Evolutionary conservation across 2,888 invertebrate genomes (phyloP), one percentile per base, ranked within the genome.

Genomic region (Drosophila stalkeri): DNA sequence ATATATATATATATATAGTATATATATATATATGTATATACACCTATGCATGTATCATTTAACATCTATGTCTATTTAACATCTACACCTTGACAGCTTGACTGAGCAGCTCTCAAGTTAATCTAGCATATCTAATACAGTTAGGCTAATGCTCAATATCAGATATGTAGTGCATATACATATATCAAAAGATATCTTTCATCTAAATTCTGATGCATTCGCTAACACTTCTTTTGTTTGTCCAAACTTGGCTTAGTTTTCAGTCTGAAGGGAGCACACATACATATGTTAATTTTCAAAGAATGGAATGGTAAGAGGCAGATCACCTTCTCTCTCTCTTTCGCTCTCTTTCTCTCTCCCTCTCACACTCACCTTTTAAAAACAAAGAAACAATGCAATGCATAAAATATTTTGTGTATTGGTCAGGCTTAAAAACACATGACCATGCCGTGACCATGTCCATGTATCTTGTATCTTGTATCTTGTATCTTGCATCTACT

Each of bases 381-480:
- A 62, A 31, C 55, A 35, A 52, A 35, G 60, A 56, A 49, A 63
- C 49, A 47, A 47, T 23, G 51, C 41, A 68, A 65, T 64, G 65
- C 56, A 49, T 62, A 56, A 70, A 87, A 85, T 80, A 77, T 68
- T 80, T 82, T 80, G 86, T 82, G 60, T 80, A 80, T 83, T 74
- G 64, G 86, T 76, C 73, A 52, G 62, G 70, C 64, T 66, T 72
- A 75, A 68, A 77, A 63, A 56, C 35, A 46, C 68, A 75, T 67
- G 68, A 54, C 64, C 82, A 81, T 65, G 82, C 78, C 84, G 82
- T 84, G 84, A 84, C 85, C 85, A 88, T 86, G 80, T 82, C 82
- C 90, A 80, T 81, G 81, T 86, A 86, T 90, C 90, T 86, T 83
- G 77, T 86, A 86, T 75, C 77, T 82, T 81, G 76, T 74, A 74